Evolutionary conservation across 2,888 invertebrate species (phyloP), one percentile per base, ranked within the genome.

Genomic region (Tiliacea aurago): DNA sequence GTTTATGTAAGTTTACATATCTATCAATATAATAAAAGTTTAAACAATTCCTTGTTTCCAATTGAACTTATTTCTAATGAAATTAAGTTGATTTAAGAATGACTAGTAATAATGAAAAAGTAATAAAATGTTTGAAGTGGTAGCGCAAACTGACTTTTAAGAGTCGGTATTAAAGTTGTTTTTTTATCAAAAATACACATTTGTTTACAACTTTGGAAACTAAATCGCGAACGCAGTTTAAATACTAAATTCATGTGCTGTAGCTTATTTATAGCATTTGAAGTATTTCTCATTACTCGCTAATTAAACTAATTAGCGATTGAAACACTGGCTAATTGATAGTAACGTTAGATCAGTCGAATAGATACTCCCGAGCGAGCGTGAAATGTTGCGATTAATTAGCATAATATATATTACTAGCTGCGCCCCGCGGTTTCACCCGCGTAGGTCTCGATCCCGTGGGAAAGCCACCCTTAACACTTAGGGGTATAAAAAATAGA

Each of bases 221-320:
- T 28, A 28, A 18, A 56, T 56, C 10, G 4, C 28, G 33, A 56
- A 56, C 9, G 9, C 4, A 28, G 23, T 51, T 51, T 53, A 53
- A 13, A 15, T 15, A 13, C 15, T 28, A 55, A 55, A 28, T 55
- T 61, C n/a, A 33, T 43, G 28, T 56, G 37, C 45, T 45, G 11
- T 15, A 45, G 9, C 23, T 37, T 56, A 18, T 23, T 23, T 20
- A 28, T 28, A 33, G 2, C 53, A 45, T 49, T 53, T n/a, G 28
- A 61, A 53, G 41, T 61, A 41, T 61, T 47, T 61, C 18, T 20
- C 55, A 28, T 43, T 67, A 47, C 47, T 55, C 43, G 53, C 33
- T 55, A 33, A 68, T 75, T 69, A 15, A 69, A 51, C 43, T 62
- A 15, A 76, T 69, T 69, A 62, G 23, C 13, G 33, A 33, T 43